Percentiles rank a stretch among this genome's conserved stretches.
Conservation (phyloP, 2,797 vertebrate genomes). For the Esox lucius region DNA sequence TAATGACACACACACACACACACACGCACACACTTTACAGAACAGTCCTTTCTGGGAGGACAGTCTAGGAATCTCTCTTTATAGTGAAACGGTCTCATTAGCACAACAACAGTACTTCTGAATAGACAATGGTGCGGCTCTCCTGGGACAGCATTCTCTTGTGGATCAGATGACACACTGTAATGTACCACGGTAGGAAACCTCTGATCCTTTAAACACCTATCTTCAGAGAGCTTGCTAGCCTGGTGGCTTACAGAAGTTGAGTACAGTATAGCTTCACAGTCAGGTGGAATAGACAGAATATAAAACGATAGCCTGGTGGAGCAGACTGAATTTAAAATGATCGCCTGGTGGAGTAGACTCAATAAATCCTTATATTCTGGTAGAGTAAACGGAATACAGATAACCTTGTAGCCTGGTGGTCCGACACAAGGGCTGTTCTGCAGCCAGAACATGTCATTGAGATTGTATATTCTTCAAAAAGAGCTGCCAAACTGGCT, state of each 20-base stretch:
- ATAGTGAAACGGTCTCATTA: constrained; percentile 39
- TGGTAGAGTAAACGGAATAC: neutral
- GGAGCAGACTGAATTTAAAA: neutral
- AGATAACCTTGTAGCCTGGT: neutral
- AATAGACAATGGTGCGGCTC: constrained; percentile 48
- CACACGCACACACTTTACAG: neutral
- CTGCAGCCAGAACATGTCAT: neutral
- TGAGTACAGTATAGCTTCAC: neutral
- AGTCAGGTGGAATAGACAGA: neutral
- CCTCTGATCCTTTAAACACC: neutral
- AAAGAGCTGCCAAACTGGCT: neutral
- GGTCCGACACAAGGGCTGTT: neutral
- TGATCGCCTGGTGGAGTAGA: neutral
- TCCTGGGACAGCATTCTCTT: constrained; percentile 42
- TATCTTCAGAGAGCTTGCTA: neutral
- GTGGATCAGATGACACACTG: constrained; percentile 48
- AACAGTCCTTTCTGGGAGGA: neutral
- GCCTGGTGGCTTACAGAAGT: neutral
- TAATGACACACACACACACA: neutral
- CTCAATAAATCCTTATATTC: no score
- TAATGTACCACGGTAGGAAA: constrained; percentile 52
- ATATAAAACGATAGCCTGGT: neutral
- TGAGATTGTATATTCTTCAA: neutral
- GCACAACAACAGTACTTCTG: constrained; percentile 52
- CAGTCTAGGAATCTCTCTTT: neutral